Percentiles rank a stretch among this genome's conserved stretches.
Conservation (phyloP, 2,888 invertebrate genomes). For the Meloe dianella region DNA sequence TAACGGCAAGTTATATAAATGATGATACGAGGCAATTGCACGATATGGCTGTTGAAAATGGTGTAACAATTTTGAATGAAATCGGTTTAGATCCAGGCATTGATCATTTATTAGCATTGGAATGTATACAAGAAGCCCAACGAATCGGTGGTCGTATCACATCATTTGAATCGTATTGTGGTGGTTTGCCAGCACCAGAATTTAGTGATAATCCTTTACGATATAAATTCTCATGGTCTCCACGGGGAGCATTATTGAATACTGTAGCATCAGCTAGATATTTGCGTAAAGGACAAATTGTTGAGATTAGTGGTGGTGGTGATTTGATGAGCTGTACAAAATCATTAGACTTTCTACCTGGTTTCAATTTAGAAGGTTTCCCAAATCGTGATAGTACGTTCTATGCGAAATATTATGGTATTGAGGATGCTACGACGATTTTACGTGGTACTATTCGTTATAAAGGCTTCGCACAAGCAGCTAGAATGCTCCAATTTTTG, state of each 20-base stretch:
- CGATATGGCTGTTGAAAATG: conserved; percentile 81
- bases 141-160: conserved; percentile 89
- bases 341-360: conserved; percentile 89
- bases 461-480: conserved; percentile 85
- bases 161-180: conserved; percentile 96
- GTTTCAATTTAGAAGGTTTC: conserved; percentile 95
- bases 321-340: conserved; percentile 84
- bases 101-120: conserved; percentile 89
- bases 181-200: conserved; percentile 97
- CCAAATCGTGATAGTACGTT: conserved; percentile 95
- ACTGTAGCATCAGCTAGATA: conserved; percentile 80
- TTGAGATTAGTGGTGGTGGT: conserved; percentile 89
- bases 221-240: conserved; percentile 98
- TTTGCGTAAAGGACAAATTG: conserved; percentile 62
- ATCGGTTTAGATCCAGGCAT: conserved; percentile 94
- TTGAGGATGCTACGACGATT: conserved; percentile 85
- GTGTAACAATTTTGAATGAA: conserved; percentile 94
- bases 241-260: conserved; percentile 89
- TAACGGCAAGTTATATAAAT: conserved; percentile 94
- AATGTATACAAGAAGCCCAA: conserved; percentile 93
- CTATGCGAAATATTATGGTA: conserved; percentile 87
- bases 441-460: conserved; percentile 94
- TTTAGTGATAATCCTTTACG: conserved; percentile 88
- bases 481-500: conserved; percentile 84
- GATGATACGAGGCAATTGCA: conserved; percentile 83